Conservation (phyloP, 2,888 invertebrate genomes). For the Lamproptera curius region DNA sequence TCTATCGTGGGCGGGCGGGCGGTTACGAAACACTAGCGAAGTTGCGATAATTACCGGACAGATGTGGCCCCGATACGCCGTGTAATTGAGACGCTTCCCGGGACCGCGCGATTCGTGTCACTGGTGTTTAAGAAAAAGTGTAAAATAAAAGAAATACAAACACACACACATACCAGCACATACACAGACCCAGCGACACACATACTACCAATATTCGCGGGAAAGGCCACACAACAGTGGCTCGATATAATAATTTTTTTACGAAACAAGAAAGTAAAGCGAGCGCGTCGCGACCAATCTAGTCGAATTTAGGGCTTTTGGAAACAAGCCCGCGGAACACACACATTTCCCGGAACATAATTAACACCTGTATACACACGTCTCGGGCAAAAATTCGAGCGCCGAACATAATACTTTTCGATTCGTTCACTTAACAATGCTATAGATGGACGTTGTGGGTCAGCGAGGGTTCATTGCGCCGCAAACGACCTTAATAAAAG, state of each 20-base stretch:
- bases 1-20: constrained; percentile 29
- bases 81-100: constrained; percentile 49
- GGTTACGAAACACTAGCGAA: constrained; percentile 26
- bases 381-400: constrained; percentile 14
- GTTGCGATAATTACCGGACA: constrained; percentile 46
- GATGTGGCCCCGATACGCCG: constrained; percentile 49
- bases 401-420: too few relatives aligned
- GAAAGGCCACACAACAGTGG: too few relatives aligned
- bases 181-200: too few relatives aligned
- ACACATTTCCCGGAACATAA: constrained; percentile 23
- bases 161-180: too few relatives aligned
- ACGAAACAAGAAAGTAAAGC: background rate
- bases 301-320: constrained; percentile 23
- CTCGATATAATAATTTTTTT: too few relatives aligned
- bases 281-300: constrained; percentile 22
- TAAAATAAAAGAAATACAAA: too few relatives aligned
- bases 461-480: constrained; percentile 10
- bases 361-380: constrained; percentile 15
- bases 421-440: background rate
- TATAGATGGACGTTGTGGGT: background rate
- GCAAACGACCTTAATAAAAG: constrained; percentile 18
- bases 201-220: too few relatives aligned
- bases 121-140: constrained; percentile 39
- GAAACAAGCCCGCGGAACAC: constrained; percentile 19
- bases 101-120: constrained; percentile 41